Evolutionary conservation across 2,113 vertebrate species (phyloP).

Genomic region (Neofelis nebulosa): DNA sequence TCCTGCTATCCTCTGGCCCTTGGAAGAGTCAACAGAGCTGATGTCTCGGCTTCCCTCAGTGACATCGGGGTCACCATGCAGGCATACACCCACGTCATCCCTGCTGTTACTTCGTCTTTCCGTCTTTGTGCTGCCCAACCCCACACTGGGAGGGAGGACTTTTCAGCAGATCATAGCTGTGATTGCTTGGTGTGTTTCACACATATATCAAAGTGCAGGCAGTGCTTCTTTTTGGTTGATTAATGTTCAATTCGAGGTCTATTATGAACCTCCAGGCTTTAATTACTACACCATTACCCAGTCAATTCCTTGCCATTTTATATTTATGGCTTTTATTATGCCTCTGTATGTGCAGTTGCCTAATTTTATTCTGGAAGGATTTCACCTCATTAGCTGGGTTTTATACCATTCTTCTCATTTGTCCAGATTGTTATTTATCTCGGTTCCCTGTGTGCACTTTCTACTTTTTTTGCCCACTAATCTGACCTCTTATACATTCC

Average conservation of each 20-base stretch:
- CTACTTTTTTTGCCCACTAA: background rate
- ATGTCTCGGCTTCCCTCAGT: background rate
- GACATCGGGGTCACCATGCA: background rate
- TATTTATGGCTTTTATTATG: slow-evolving; percentile 78
- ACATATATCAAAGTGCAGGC: slow-evolving; percentile 1
- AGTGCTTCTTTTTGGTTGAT: slow-evolving; percentile 66
- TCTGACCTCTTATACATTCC: background rate
- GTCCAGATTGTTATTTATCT: slow-evolving; percentile 68
- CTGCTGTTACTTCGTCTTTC: no score
- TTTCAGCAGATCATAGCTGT: fast-evolving
- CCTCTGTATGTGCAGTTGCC: slow-evolving; percentile 65
- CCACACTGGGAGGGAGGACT: no score
- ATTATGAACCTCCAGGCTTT: slow-evolving; percentile 76
- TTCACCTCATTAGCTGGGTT: slow-evolving; percentile 67
- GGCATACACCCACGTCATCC: background rate
- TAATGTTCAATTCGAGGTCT: slow-evolving; percentile 65
- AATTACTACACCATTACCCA: slow-evolving; percentile 76
- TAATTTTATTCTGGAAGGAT: slow-evolving; percentile 69
- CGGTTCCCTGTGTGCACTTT: background rate
- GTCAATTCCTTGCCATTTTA: slow-evolving; percentile 77
- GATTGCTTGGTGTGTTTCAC: background rate
- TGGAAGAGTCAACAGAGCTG: background rate
- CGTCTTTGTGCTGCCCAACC: background rate
- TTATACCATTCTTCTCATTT: slow-evolving; percentile 56
- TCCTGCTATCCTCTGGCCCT: background rate